phyloP scores from a whole-genome alignment of 2,888 invertebrate species.

The Limulus polyphemus region DNA sequence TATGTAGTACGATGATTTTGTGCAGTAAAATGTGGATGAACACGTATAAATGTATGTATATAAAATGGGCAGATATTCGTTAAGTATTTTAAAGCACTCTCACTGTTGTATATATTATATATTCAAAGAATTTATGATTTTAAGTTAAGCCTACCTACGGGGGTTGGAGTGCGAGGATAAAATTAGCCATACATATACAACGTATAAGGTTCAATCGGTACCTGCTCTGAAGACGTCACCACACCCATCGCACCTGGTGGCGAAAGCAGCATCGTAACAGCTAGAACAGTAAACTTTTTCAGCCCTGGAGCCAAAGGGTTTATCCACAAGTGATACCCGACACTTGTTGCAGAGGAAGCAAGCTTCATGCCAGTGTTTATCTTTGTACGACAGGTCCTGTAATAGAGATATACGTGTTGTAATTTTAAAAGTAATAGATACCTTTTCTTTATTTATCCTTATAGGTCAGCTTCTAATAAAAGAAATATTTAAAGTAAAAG shows the following conservation, averaged over 20 bases:
- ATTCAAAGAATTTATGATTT: too few species aligned
- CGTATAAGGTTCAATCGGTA: conserved; percentile 34
- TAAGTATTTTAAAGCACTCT: too few species aligned
- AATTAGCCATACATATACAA: too few species aligned
- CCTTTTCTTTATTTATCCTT: not conserved
- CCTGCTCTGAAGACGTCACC: conserved; percentile 98
- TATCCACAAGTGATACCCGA: conserved; percentile 93
- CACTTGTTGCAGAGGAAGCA: conserved; percentile 99
- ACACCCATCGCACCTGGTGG: conserved; percentile 97
- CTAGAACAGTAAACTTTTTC: conserved; percentile 99
- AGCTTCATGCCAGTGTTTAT: conserved; percentile 99
- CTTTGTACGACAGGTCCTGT: conserved; percentile 99
- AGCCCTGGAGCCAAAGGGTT: conserved; percentile 98
- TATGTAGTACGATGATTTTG: too few species aligned
- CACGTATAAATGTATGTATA: too few species aligned
- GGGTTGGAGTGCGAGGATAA: too few species aligned
- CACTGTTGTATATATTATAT: too few species aligned
- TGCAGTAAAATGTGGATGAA: too few species aligned
- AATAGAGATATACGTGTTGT: conserved; percentile 22
- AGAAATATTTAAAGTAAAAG: not conserved
- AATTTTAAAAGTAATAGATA: not conserved
- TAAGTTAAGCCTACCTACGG: too few species aligned
- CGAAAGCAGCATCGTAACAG: conserved; percentile 98
- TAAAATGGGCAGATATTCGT: too few species aligned
- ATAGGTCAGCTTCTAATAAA: not conserved